A percentile compares a stretch with the other conserved stretches of the same genome.
Conservation (phyloP, 2,888 invertebrate species). For the Candidula unifasciata region DNA sequence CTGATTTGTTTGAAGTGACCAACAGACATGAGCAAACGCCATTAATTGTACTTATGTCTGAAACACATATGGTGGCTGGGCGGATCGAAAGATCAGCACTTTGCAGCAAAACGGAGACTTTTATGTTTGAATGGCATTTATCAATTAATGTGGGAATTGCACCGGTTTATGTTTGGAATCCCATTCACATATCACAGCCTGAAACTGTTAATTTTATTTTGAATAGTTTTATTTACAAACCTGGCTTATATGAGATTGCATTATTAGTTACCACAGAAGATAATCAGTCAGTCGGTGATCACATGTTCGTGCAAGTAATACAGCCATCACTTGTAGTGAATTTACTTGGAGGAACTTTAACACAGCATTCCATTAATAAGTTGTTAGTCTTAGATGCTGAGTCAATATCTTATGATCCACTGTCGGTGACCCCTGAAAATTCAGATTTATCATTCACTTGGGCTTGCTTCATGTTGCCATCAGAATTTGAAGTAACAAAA, state of each 20-base stretch:
- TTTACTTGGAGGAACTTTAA: constrained; percentile 24
- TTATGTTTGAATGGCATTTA: constrained; percentile 26
- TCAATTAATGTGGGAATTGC: constrained; percentile 10
- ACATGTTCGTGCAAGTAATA: constrained; percentile 13
- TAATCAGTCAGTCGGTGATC: not conserved
- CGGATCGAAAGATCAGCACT: not conserved
- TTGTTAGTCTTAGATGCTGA: constrained; percentile 3
- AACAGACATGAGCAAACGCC: constrained; percentile 22
- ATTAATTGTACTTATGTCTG: constrained; percentile 13
- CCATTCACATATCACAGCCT: constrained; percentile 21
- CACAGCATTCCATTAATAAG: not conserved
- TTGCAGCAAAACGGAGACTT: not conserved
- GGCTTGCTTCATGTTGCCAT: constrained; percentile 23
- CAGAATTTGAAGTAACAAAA: not conserved
- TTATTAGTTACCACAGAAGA: not conserved
- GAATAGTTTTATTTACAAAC: not conserved
- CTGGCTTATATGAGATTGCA: constrained; percentile 20
- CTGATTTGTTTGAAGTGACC: constrained; percentile 32
- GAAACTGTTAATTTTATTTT: constrained; percentile 13
- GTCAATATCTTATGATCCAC: constrained; percentile 28
- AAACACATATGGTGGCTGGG: constrained; percentile 4
- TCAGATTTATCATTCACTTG: constrained; percentile 12
- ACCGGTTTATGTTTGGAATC: constrained; percentile 27
- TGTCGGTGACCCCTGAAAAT: not conserved
- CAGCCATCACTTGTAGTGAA: constrained; percentile 7